phyloP scores from a whole-genome alignment of 2,797 vertebrate genomes.

The Chelon auratus region DNA sequence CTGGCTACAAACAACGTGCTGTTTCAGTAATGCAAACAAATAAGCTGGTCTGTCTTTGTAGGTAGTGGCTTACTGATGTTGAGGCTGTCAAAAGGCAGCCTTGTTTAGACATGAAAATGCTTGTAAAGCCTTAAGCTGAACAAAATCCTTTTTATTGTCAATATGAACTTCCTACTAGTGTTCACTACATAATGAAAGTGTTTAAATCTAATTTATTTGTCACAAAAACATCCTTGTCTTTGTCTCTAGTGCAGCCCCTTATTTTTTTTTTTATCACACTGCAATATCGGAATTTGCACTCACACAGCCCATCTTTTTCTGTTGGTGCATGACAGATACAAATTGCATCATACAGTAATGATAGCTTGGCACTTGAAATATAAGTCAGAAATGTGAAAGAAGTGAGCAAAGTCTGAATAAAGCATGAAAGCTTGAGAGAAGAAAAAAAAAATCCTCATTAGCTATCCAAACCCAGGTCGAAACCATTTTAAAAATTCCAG shows the following conservation, averaged over 20 bases:
- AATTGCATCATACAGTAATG: slow-evolving; percentile 48
- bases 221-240: slow-evolving; percentile 26
- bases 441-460: slow-evolving; percentile 48
- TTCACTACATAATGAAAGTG: slow-evolving; percentile 13
- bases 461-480: slow-evolving; percentile 59
- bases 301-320: slow-evolving; percentile 20
- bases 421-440: slow-evolving; percentile 10
- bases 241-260: not conserved
- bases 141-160: slow-evolving; percentile 22
- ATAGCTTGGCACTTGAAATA: slow-evolving; percentile 46
- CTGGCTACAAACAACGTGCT: slow-evolving; percentile 54
- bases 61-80: slow-evolving; percentile 41
- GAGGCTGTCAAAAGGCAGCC: slow-evolving; percentile 22
- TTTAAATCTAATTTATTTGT: slow-evolving; percentile 18
- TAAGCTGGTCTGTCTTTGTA: slow-evolving; percentile 45
- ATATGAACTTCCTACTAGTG: not conserved
- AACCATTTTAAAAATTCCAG: slow-evolving; percentile 55
- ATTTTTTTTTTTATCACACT: slow-evolving; percentile 11
- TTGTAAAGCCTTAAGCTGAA: slow-evolving; percentile 9
- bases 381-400: slow-evolving; percentile 50
- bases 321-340: slow-evolving; percentile 25
- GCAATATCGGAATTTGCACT: slow-evolving; percentile 27
- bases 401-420: slow-evolving; percentile 37
- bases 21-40: slow-evolving; percentile 57
- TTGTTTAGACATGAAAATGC: slow-evolving; percentile 11